Base-by-base conservation (phyloP, 2,888 invertebrate species). In the Sinohyriopsis cumingii region DNA sequence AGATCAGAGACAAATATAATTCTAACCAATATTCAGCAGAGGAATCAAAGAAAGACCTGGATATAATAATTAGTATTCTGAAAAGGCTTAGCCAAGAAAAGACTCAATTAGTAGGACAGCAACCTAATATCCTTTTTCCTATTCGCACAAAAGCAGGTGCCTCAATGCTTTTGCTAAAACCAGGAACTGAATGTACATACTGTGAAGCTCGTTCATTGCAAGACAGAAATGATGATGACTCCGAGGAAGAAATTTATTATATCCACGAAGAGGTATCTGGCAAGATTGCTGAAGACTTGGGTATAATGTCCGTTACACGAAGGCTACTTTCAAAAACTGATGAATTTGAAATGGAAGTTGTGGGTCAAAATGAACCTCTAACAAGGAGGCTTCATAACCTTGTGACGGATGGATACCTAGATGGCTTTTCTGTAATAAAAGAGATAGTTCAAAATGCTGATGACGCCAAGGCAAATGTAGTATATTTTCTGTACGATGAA, bases 381-480 rank as follows among this genome's bases (percentile, higher is more conserved):
- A 87, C 86, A n/a, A 76, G 73, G 53, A 75, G 87, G 53, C 77
- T 87, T 19, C 77, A 77, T n/a, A 73, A 72, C 22, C 73, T 87
- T 6, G 72, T 87, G 1, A 65, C 70, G 60, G 81, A 86, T 19
- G 71, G 71, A 20, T 87, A 87, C 75, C 82, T 74, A 60, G 87
- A 87, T 77, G 87, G 87, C 5, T 75, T 87, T 24, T 80, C 86
- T 20, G 79, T 87, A 33, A 82, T 84, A 22, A 87, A 86, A 65
- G 87, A 87, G 73, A 65, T 87, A 19, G 76, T 87, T 33, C 87
- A 87, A 72, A 86, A 87, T 77, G 86, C 86, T 55, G 87, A 87
- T 76, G 86, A 86, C 77, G 86, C 86, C 12, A 84, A 81, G 12
- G 86, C 86, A 25, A 79, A 69, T 5, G 78, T 77, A 33, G 82